Evolutionary conservation across 2,113 vertebrate species (phyloP).

Genomic region (Lota lota): DNA sequence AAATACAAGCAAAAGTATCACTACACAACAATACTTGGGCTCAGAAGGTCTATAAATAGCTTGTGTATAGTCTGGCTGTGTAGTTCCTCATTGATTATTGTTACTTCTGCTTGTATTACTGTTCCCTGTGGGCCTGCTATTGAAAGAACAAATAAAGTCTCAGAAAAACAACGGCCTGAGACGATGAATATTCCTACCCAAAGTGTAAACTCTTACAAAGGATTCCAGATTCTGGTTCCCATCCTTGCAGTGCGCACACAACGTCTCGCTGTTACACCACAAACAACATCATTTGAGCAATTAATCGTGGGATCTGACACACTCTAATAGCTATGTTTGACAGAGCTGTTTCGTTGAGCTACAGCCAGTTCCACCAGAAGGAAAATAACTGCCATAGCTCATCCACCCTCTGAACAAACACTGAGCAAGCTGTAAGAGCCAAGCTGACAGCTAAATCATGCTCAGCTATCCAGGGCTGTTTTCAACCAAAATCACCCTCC

Average conservation of each 20-base stretch:
- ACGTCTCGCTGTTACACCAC: not conserved
- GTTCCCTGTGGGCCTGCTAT: not conserved
- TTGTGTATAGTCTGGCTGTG: not conserved
- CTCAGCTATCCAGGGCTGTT: too few species aligned
- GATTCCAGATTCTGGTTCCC: not conserved
- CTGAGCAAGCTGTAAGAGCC: not conserved
- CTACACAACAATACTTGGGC: not conserved
- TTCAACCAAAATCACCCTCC: too few species aligned
- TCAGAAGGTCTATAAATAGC: not conserved
- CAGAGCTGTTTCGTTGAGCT: constrained; percentile 13
- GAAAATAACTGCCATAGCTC: constrained; percentile 19
- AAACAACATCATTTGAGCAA: constrained; percentile 19
- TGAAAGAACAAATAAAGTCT: too few species aligned
- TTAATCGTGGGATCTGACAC: constrained; percentile 17
- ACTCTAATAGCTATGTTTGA: constrained; percentile 10
- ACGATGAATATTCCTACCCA: too few species aligned
- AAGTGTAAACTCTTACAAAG: not conserved
- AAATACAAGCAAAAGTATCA: not conserved
- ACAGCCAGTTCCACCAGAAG: constrained; percentile 5
- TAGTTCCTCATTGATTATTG: too few species aligned
- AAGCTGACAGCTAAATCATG: too few species aligned
- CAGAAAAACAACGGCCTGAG: too few species aligned
- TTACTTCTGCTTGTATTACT: too few species aligned
- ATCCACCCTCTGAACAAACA: constrained; percentile 31
- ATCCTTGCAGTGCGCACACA: not conserved